A percentile compares a stretch with the other conserved stretches of the same genome.
Conservation (phyloP, 35 echinoderm and acorn worm genomes). For the Ophioderma brevispina region DNA sequence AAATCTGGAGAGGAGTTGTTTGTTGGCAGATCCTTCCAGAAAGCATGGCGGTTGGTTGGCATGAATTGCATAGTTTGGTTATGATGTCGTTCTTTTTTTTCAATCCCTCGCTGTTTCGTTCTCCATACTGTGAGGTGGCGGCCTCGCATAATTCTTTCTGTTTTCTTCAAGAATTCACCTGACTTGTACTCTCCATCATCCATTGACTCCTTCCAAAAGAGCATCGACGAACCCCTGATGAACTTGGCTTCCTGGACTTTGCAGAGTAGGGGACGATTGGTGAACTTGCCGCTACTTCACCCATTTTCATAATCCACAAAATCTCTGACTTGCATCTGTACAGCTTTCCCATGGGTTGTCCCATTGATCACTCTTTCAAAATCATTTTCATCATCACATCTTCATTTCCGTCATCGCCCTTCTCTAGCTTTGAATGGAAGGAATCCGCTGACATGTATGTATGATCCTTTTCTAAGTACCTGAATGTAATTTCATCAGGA, state of each 20-base stretch:
- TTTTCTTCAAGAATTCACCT: conserved; percentile 18
- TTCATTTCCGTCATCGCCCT: too few species aligned
- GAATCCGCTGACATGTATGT: too few species aligned
- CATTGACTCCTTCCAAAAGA: conserved; percentile 10
- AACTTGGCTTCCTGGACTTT: conserved; percentile 16
- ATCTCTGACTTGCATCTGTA: too few species aligned
- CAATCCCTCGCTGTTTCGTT: background rate
- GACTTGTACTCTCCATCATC: background rate
- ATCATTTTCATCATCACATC: too few species aligned
- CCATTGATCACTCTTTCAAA: too few species aligned
- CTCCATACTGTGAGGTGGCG: background rate
- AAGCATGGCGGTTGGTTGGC: background rate
- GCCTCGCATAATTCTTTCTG: conserved; percentile 1
- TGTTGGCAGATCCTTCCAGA: background rate
- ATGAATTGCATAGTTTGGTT: background rate
- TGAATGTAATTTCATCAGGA: too few species aligned
- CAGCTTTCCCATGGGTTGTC: too few species aligned
- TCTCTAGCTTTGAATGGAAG: too few species aligned
- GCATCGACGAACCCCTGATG: background rate
- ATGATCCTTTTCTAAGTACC: too few species aligned
- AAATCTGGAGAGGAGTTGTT: background rate
- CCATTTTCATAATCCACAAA: too few species aligned
- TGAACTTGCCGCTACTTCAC: background rate
- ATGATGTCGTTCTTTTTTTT: background rate
- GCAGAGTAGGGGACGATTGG: background rate